Conservation (phyloP, 2,797 vertebrate species). For the Eulemur rubriventer region DNA sequence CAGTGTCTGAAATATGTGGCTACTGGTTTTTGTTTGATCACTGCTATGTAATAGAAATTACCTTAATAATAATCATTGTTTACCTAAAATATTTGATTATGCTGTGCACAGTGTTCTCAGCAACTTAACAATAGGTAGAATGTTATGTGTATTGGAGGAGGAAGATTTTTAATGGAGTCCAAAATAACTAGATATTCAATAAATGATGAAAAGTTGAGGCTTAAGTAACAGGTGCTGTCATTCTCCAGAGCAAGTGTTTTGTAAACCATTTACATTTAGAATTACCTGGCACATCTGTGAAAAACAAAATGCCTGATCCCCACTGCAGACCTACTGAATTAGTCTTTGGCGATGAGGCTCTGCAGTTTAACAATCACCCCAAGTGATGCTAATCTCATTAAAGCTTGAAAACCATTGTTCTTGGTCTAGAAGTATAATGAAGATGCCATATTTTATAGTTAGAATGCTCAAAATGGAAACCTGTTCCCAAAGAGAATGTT, state of each 20-base stretch:
- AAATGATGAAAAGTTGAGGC: background rate
- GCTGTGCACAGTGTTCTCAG: background rate
- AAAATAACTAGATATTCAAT: background rate
- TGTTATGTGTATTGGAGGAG: background rate
- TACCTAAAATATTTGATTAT: background rate
- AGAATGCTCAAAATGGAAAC: slow-evolving; percentile 15
- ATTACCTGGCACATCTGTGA: background rate
- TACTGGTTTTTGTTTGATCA: background rate
- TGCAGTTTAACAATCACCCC: background rate
- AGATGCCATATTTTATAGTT: background rate
- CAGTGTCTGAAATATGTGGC: background rate
- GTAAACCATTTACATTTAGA: background rate
- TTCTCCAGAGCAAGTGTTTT: background rate
- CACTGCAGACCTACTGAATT: background rate
- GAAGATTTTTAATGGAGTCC: background rate
- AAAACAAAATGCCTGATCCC: background rate
- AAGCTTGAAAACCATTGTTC: background rate
- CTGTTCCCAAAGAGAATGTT: background rate
- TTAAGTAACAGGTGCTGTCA: background rate
- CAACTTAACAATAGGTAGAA: background rate
- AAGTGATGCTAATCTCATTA: background rate
- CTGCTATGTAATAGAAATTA: background rate
- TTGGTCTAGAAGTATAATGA: background rate
- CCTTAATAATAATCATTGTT: background rate
- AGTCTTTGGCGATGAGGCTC: background rate